A percentile compares a stretch with the other conserved stretches of the same genome.
Evolutionary conservation across 2,888 invertebrate genomes (phyloP).

Genomic region (Ypsolopha scabrella): DNA sequence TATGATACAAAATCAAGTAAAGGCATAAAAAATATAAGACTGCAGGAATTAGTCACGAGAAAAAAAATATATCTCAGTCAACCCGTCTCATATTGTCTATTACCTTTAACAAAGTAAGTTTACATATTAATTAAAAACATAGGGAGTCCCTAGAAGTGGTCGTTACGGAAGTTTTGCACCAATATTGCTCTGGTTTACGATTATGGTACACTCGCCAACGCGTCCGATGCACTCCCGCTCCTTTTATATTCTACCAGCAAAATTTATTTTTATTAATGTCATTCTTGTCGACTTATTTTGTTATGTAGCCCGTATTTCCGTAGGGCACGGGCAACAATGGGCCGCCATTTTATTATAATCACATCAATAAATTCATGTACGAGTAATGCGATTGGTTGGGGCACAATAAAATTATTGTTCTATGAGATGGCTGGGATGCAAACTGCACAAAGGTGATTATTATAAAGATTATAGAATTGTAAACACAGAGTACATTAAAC

Average conservation of each 20-base stretch:
- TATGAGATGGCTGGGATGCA: not conserved
- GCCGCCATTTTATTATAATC: slow-evolving; percentile 1
- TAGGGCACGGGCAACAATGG: slow-evolving; percentile 1
- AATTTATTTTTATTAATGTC: slow-evolving; percentile 18
- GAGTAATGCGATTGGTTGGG: not conserved
- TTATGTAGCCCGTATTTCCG: slow-evolving; percentile 1
- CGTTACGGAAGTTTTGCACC: not conserved
- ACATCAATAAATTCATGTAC: slow-evolving; percentile 1
- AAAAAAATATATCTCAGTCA: too few relatives aligned
- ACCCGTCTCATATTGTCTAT: too few relatives aligned
- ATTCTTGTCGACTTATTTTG: slow-evolving; percentile 7
- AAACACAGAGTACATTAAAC: too few relatives aligned
- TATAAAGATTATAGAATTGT: not conserved
- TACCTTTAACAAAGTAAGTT: too few relatives aligned
- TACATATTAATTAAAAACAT: too few relatives aligned
- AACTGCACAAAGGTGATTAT: not conserved
- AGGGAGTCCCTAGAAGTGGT: slow-evolving; percentile 4
- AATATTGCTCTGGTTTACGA: slow-evolving; percentile 6
- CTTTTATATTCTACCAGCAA: slow-evolving; percentile 10
- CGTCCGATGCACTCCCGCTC: slow-evolving; percentile 9
- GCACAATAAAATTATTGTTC: slow-evolving; percentile 1
- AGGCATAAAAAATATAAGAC: too few relatives aligned
- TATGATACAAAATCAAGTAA: too few relatives aligned
- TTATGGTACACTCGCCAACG: slow-evolving; percentile 3
- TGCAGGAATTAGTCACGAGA: too few relatives aligned